These are phyloP conservation scores for Trichacis sp. DNA, from an alignment of 2,888 invertebrate species.

Conservation along the genomic window DNA sequence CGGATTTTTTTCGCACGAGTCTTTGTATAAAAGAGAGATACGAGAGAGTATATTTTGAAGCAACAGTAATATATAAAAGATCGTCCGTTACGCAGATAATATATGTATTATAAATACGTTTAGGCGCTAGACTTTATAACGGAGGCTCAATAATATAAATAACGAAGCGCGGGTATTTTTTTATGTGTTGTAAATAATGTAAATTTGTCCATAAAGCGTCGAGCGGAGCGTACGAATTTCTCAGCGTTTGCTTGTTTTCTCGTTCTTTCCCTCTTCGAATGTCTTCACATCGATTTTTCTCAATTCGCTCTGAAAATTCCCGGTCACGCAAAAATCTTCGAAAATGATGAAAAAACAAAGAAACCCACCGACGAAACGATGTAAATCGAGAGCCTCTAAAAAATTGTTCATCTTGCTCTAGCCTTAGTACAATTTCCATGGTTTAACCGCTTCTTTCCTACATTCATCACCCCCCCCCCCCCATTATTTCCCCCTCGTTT, in stretches of 20 bases:
- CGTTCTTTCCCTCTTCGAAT: constrained; percentile 23
- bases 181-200: constrained; percentile 39
- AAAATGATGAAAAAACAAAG: constrained; percentile 4
- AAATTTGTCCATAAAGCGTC: constrained; percentile 34
- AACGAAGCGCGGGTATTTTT: constrained; percentile 38
- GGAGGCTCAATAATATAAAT: constrained; percentile 66
- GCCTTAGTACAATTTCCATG: constrained; percentile 24
- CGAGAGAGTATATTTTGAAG: constrained; percentile 26
- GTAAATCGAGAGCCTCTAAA: constrained; percentile 23
- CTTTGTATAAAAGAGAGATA: constrained; percentile 45
- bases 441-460: constrained; percentile 10
- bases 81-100: constrained; percentile 37
- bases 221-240: constrained; percentile 10
- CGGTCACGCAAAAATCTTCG: too few relatives aligned
- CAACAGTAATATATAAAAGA: constrained; percentile 45
- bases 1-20: constrained; percentile 44
- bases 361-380: constrained; percentile 9
- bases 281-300: too few relatives aligned
- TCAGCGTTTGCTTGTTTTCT: background rate
- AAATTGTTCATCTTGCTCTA: constrained; percentile 22
- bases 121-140: constrained; percentile 55
- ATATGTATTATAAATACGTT: constrained; percentile 27
- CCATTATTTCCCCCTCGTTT: constrained; percentile 10
- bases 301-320: too few relatives aligned
- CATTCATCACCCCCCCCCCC: constrained; percentile 1